phyloP scores from a whole-genome alignment of 2,888 invertebrate species.

The Artemia sp. region DNA sequence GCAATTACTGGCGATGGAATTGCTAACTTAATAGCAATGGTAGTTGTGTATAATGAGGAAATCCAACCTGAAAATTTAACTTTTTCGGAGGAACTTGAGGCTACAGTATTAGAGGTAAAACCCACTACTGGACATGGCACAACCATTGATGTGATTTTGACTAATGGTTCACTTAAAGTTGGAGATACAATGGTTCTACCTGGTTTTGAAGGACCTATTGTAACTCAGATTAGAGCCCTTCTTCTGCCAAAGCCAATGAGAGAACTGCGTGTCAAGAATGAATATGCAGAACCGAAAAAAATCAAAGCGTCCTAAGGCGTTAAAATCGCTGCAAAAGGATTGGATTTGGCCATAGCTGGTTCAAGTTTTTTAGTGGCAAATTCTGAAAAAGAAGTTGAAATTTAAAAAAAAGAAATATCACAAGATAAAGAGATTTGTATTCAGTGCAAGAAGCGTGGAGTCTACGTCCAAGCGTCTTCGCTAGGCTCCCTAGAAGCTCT shows the following conservation, averaged over 20 bases:
- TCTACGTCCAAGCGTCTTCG: slow-evolving; percentile 99
- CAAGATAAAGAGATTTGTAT: slow-evolving; percentile 70
- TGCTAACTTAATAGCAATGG: slow-evolving; percentile 86
- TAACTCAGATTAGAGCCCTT: slow-evolving; percentile 81
- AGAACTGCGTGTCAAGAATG: slow-evolving; percentile 86
- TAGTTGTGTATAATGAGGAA: slow-evolving; percentile 80
- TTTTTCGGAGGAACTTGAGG: slow-evolving; percentile 66
- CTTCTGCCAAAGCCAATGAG: slow-evolving; percentile 96
- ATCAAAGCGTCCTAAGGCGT: slow-evolving; percentile 92
- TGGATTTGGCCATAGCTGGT: slow-evolving; percentile 92
- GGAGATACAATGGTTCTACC: slow-evolving; percentile 88
- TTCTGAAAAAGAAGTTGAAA: slow-evolving; percentile 80
- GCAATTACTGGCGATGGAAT: slow-evolving; percentile 96
- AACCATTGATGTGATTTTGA: slow-evolving; percentile 93
- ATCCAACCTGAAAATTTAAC: slow-evolving; percentile 71
- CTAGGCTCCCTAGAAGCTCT: slow-evolving; percentile 93
- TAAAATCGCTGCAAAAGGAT: slow-evolving; percentile 91
- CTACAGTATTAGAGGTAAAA: slow-evolving; percentile 52
- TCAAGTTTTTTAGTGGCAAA: slow-evolving; percentile 79
- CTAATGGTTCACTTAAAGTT: slow-evolving; percentile 79
- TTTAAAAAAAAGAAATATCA: slow-evolving; percentile 65
- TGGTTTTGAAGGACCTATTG: slow-evolving; percentile 94
- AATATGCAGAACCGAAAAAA: slow-evolving; percentile 84
- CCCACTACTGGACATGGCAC: slow-evolving; percentile 91
- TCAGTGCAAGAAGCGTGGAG: slow-evolving; percentile 75